A percentile compares a stretch with the other conserved stretches of the same genome.
Evolutionary conservation across 2,888 invertebrate genomes (phyloP).

Genomic region (Drosophila putrida): DNA sequence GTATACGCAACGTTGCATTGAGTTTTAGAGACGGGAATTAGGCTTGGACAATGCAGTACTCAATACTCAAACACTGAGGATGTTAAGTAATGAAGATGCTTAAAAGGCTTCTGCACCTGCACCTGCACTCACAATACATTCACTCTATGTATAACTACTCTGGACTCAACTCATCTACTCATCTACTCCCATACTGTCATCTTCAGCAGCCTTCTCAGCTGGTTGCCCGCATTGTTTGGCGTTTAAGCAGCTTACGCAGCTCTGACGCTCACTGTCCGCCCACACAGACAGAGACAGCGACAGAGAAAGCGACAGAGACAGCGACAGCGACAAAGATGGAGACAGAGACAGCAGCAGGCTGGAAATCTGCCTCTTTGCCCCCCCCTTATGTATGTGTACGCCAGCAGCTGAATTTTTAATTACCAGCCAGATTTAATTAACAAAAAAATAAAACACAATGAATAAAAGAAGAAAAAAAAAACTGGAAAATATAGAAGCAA

Average conservation of each 20-base stretch:
- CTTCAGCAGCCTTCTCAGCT: slow-evolving; percentile 8
- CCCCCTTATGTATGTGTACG: slow-evolving; percentile 12
- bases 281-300: slow-evolving; percentile 14
- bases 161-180: too few relatives aligned
- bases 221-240: slow-evolving; percentile 50
- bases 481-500: slow-evolving; percentile 5
- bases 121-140: background rate
- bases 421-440: slow-evolving; percentile 67
- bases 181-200: background rate
- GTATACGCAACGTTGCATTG: slow-evolving; percentile 36
- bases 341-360: background rate
- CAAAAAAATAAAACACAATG: slow-evolving; percentile 17
- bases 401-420: slow-evolving; percentile 64
- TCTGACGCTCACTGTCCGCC: background rate
- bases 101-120: slow-evolving; percentile 16
- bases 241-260: slow-evolving; percentile 60
- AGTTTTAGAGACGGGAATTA: background rate
- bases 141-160: background rate
- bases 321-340: background rate
- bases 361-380: slow-evolving; percentile 4
- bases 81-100: slow-evolving; percentile 6
- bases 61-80: background rate
- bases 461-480: background rate
- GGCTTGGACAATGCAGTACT: slow-evolving; percentile 5
- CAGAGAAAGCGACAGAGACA: background rate